Conservation (phyloP, 2,888 invertebrate genomes). For the Dolomedes plantarius region DNA sequence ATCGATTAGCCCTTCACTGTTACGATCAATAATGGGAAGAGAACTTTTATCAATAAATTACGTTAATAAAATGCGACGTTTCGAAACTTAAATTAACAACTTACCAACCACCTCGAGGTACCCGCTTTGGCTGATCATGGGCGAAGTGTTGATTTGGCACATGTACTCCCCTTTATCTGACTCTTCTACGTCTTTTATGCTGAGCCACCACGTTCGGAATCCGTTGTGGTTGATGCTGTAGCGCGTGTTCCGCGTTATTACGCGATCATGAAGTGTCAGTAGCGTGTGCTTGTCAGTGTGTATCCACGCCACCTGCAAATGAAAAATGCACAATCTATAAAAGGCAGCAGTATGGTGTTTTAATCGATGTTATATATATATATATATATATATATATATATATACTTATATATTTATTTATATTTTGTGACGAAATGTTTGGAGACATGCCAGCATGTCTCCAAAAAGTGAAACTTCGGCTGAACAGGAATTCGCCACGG, state of each 20-base stretch:
- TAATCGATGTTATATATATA: too few species aligned
- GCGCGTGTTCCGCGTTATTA: constrained; percentile 71
- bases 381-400: too few species aligned
- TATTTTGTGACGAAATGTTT: too few species aligned
- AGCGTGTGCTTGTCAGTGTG: constrained; percentile 95
- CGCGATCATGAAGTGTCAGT: constrained; percentile 73
- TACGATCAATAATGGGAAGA: too few species aligned
- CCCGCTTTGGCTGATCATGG: constrained; percentile 96
- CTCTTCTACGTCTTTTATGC: constrained; percentile 92
- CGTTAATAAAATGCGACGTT: too few species aligned
- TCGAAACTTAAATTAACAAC: constrained; percentile 77
- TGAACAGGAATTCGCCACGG: too few species aligned
- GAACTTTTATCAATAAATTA: too few species aligned
- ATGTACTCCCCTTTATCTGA: constrained; percentile 86
- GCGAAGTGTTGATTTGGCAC: constrained; percentile 95
- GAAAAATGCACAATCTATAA: background rate
- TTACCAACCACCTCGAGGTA: constrained; percentile 94
- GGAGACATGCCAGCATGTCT: too few species aligned
- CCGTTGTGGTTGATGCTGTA: constrained; percentile 80
- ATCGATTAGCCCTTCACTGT: too few species aligned
- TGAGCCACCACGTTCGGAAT: constrained; percentile 81
- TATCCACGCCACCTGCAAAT: constrained; percentile 92
- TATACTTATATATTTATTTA: too few species aligned
- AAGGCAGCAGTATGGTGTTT: too few species aligned
- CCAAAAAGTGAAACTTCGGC: too few species aligned